Evolutionary conservation across 30 jellyfish, hydroid and myxozoan genomes (phyloP), one percentile per base, ranked within the genome.

Genomic region (Turritopsis dohrnii): DNA sequence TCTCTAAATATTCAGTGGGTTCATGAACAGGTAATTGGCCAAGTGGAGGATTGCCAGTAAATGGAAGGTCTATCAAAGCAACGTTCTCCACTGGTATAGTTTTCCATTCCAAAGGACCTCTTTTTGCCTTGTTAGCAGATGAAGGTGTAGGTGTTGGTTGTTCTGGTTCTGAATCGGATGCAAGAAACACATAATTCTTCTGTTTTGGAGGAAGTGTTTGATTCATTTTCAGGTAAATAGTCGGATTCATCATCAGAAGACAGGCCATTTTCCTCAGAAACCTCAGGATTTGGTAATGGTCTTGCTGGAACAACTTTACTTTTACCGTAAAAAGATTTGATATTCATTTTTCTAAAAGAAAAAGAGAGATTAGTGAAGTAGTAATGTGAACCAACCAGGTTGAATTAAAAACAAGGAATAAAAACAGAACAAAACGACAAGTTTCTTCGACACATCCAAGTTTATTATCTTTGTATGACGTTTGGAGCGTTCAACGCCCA

Each of bases 41-140:
- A 71, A 71, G 79, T 22, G 79, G 79, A 9, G 79, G 16, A 71
- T 22, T 71, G 30, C 79, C 16, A 71, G 79, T 71, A 17, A 71
- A 71, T 22, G 79, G 79, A 22, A 71, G 23, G 23, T 71, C n/a
- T 71, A 22, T 71, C 13, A 71, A 28, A 71, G 5, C 23, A 71
- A 71, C 26, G 26, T 71, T 71, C 23, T 31, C 23, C 16, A n/a
- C 72, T 60, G 18, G 18, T 60, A 17, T 71, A 22, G 26, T 71
- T 71, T 71, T 71, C 79, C 79, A 71, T 71, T 71, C 79, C 79
- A 71, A 71, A 22, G 79, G 79, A 22, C 26, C 79, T 71, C 16
- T 7, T 71, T 71, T 71, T 28, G 79, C 26, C 26, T 71, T 71
- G 26, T 22, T 71, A 22, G 23, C 7, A 31, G 23, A 22, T 60